Evolutionary conservation across 2,888 invertebrate species (phyloP).

Genomic region (Oeneis ivallda): DNA sequence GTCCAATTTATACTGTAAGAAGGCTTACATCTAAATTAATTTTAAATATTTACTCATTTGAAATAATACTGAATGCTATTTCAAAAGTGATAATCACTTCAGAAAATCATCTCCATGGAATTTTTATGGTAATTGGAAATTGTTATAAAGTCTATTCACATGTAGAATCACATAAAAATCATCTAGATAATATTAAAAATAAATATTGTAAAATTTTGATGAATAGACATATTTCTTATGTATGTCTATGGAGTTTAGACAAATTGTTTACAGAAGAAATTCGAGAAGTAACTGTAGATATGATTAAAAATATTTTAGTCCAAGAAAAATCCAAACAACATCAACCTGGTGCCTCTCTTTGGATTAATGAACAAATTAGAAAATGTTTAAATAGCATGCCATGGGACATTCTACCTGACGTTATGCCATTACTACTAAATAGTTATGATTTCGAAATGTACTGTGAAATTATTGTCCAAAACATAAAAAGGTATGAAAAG

Average conservation of each 20-base stretch:
- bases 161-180: constrained; percentile 32
- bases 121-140: constrained; percentile 53
- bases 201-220: constrained; percentile 45
- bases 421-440: constrained; percentile 49
- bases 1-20: constrained; percentile 71
- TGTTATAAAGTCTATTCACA: constrained; percentile 50
- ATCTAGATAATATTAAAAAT: constrained; percentile 44
- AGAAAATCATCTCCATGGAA: constrained; percentile 70
- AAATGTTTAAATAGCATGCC: constrained; percentile 47
- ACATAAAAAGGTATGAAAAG: constrained; percentile 45
- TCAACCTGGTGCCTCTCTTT: constrained; percentile 55
- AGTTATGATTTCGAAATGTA: constrained; percentile 55
- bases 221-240: constrained; percentile 53
- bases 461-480: constrained; percentile 52
- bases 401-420: constrained; percentile 52
- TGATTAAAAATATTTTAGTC: constrained; percentile 48
- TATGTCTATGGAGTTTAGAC: constrained; percentile 56
- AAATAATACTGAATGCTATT: constrained; percentile 47
- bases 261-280: constrained; percentile 43
- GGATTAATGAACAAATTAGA: constrained; percentile 56
- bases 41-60: constrained; percentile 62
- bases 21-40: constrained; percentile 69
- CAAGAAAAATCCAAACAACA: constrained; percentile 46
- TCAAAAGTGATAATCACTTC: constrained; percentile 41
- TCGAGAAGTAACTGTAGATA: constrained; percentile 34